Conservation (phyloP, 2,113 vertebrate genomes). For the Origma solitaria region DNA sequence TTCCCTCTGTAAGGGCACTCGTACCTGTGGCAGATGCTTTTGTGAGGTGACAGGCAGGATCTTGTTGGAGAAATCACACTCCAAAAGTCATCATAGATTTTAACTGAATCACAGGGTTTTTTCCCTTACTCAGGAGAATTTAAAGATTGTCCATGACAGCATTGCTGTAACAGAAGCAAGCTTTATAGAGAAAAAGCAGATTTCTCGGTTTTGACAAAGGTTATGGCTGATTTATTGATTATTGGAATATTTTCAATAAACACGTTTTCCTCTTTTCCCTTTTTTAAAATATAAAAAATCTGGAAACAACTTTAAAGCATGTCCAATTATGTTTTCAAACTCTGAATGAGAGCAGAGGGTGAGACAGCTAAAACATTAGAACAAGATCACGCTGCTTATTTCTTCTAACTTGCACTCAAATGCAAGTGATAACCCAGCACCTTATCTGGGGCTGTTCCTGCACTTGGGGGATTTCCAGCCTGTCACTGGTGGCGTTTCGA, state of each 20-base stretch:
- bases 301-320: neutral
- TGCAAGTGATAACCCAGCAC: neutral
- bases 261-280: rapidly evolving
- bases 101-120: neutral
- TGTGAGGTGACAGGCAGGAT: neutral
- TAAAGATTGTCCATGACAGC: neutral
- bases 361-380: neutral
- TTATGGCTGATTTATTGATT: neutral
- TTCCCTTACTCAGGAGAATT: neutral
- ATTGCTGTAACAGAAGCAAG: neutral
- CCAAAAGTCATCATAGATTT: neutral
- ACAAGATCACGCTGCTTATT: neutral
- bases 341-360: neutral
- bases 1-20: rapidly evolving
- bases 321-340: neutral
- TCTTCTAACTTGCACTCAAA: neutral
- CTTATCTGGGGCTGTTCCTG: neutral
- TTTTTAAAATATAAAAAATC: neutral
- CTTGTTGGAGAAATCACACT: neutral
- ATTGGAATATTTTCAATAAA: neutral
- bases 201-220: neutral
- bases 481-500: neutral
- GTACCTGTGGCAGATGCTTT: neutral
- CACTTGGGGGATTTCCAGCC: neutral
- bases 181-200: neutral